Evolutionary conservation across 2,888 invertebrate genomes (phyloP), one percentile per base, ranked within the genome.

Genomic region (Axea sp.): DNA sequence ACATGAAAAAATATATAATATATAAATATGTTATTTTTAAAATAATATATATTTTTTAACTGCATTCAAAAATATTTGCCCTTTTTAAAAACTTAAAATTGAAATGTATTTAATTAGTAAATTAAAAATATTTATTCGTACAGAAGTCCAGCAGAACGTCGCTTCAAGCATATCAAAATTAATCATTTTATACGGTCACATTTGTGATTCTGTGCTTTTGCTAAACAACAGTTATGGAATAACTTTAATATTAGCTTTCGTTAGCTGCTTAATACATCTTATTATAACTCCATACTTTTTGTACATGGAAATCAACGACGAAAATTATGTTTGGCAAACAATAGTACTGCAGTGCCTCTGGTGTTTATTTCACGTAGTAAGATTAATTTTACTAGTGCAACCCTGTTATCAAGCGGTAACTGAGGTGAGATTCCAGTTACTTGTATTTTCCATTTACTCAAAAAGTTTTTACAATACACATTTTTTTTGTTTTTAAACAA

Each of bases 261-360:
- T 91, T 33, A 91, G 91, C 0, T 91, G 91, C 22, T 81, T 92
- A 26, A 86, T 92, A 65, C 91, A 92, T 73, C 86, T 91, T 1
- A 90, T 91, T 9, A 90, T 91, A 11, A 91, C 91, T 0, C 91
- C 91, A 0, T 92, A 91, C 82, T 91, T 91, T 82, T 81, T 91
- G 11, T 90, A 91, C 71, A 88, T 90, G 87, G 90, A 91, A 76
- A 88, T 90, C 3, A 87, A 89, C 88, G 89, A 76, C 81, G 89
- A 68, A 87, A 89, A 2, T 82, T 88, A 19, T 85, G 90, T 81
- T 80, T 89, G 51, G 82, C 88, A 73, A 88, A 91, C 91, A 79
- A 83, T 91, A 15, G 83, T 89, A 9, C 88, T 91, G 5, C 91
- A 91, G 82, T 88, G 89, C 73, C 79, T 91, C 30, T 92, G 91